Conservation (phyloP, 1,140 invertebrate species). For the Colletes gigas region DNA sequence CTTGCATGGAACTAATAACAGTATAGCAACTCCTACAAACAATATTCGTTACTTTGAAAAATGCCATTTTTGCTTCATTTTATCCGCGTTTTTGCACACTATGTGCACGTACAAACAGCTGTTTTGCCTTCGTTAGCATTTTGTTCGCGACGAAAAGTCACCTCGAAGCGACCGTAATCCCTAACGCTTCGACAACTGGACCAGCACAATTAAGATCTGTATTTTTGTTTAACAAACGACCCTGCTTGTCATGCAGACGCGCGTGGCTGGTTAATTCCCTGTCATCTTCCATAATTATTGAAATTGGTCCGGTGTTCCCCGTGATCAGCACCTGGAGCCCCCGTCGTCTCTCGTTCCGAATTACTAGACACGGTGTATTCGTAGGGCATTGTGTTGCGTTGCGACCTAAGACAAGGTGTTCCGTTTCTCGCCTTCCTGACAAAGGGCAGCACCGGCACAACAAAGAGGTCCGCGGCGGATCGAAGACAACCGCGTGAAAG, state of each 20-base stretch:
- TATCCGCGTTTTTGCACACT: background rate
- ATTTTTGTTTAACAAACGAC: no score
- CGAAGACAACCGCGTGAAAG: constrained; percentile 36
- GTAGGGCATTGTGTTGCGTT: constrained; percentile 48
- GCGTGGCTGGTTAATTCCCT: background rate
- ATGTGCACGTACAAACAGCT: no score
- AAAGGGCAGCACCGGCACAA: constrained; percentile 45
- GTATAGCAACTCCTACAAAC: no score
- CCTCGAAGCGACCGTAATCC: no score
- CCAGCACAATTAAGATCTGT: no score
- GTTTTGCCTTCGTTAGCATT: no score
- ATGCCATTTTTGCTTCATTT: no score
- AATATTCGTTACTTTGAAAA: no score
- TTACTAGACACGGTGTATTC: constrained; percentile 41
- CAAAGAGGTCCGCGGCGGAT: constrained; percentile 48
- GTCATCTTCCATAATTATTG: constrained; percentile 48
- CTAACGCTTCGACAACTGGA: no score
- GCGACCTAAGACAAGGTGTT: constrained; percentile 63
- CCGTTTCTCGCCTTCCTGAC: constrained; percentile 44
- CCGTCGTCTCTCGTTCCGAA: constrained; percentile 16
- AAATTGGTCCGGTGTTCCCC: background rate
- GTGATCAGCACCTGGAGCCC: background rate
- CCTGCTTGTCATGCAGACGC: background rate
- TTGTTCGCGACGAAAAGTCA: background rate
- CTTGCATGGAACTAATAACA: no score